Evolutionary conservation across 2,888 invertebrate species (phyloP).

Genomic region (Falcaria lacertinaria): DNA sequence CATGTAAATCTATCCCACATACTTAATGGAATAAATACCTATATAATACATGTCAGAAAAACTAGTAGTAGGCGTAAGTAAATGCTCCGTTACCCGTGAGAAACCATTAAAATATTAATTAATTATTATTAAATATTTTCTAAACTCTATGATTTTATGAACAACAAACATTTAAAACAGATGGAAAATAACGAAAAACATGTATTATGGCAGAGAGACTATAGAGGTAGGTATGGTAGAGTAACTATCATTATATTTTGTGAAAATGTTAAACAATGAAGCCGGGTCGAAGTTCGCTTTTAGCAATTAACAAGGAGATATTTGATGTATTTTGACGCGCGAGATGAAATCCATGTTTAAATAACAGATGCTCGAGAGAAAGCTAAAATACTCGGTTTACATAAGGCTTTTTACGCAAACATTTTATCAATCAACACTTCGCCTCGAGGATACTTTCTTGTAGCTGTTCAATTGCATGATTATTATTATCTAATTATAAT

Average conservation of each 20-base stretch:
- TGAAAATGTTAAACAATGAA: not conserved
- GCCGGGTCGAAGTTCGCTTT: not conserved
- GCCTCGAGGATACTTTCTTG: conserved; percentile 19
- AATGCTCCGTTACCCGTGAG: too few species aligned
- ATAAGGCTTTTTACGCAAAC: conserved; percentile 12
- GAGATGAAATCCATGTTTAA: not conserved
- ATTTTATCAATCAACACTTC: conserved; percentile 19
- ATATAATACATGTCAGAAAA: too few species aligned
- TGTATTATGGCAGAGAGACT: too few species aligned
- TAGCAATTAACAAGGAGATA: not conserved
- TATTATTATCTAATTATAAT: conserved; percentile 26
- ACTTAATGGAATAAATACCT: too few species aligned
- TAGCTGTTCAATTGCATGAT: conserved; percentile 12
- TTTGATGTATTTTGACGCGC: not conserved
- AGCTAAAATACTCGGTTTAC: not conserved
- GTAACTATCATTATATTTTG: too few species aligned
- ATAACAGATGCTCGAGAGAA: conserved; percentile 1
- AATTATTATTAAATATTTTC: too few species aligned
- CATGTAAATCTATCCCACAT: too few species aligned
- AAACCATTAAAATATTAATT: too few species aligned
- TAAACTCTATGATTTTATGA: conserved; percentile 1
- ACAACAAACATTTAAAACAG: too few species aligned
- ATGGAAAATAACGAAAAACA: too few species aligned
- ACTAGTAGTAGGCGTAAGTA: too few species aligned
- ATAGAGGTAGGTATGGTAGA: too few species aligned